These are phyloP conservation scores for Montipora sp. DNA, from an alignment of 64 coral and sea anemone genomes.

Conservation along the genomic window DNA sequence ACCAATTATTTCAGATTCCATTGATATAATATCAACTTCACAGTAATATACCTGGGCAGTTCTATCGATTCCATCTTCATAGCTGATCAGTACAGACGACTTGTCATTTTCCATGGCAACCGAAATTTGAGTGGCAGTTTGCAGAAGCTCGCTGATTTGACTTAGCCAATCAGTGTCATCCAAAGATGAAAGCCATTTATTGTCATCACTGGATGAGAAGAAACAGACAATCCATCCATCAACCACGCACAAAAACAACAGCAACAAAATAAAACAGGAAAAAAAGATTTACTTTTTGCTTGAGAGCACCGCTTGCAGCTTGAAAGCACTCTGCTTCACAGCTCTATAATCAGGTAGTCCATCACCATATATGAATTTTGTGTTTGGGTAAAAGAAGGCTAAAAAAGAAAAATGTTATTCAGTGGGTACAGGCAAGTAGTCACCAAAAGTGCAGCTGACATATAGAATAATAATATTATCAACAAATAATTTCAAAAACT, in stretches of 20 bases:
- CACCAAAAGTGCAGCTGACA: too few relatives aligned
- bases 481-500: too few relatives aligned
- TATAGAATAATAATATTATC: too few relatives aligned
- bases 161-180: conserved; percentile 88
- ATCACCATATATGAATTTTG: conserved; percentile 88
- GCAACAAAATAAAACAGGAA: background rate
- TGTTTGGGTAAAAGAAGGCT: conserved; percentile 97
- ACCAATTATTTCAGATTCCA: too few relatives aligned
- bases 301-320: conserved; percentile 79
- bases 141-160: conserved; percentile 90
- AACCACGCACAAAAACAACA: background rate
- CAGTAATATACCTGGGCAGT: conserved; percentile 80
- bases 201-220: conserved; percentile 75
- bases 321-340: conserved; percentile 87
- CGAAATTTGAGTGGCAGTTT: conserved; percentile 85
- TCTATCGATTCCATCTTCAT: conserved; percentile 93
- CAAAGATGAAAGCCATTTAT: conserved; percentile 80
- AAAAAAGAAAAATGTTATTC: conserved; percentile 28
- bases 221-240: background rate
- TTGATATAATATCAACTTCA: background rate
- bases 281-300: conserved; percentile 61
- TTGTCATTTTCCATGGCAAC: conserved; percentile 91
- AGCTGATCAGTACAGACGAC: conserved; percentile 93
- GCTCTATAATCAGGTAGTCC: conserved; percentile 82
- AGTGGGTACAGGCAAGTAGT: background rate